phyloP scores from a whole-genome alignment of 2,888 invertebrate species.

The Oxystoma pomonae region DNA sequence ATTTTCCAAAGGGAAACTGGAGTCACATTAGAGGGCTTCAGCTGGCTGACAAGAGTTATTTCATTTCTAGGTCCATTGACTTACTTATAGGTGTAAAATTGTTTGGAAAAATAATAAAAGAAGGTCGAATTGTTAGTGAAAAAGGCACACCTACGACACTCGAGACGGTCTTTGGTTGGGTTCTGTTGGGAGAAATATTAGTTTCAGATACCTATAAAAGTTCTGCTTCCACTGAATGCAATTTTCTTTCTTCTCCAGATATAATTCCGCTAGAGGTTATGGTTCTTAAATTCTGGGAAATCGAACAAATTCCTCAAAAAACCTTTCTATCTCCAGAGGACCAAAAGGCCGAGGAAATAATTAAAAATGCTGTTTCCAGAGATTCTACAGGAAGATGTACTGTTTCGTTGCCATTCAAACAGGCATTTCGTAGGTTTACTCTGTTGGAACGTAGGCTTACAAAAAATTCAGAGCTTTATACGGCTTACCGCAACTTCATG shows the following conservation, averaged over 20 bases:
- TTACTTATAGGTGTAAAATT: background rate
- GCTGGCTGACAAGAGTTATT: background rate
- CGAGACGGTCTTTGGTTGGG: too few relatives aligned
- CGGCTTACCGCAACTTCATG: constrained; percentile 9
- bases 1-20: background rate
- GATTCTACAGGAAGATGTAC: too few relatives aligned
- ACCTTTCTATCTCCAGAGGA: background rate
- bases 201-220: background rate
- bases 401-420: too few relatives aligned
- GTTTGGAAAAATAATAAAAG: background rate
- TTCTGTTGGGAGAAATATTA: background rate
- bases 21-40: background rate
- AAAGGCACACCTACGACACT: too few relatives aligned
- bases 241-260: background rate
- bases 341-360: constrained; percentile 1
- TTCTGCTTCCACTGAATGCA: background rate
- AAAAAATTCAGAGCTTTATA: constrained; percentile 7
- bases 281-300: constrained; percentile 13
- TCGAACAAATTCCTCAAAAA: constrained; percentile 9
- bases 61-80: background rate
- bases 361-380: constrained; percentile 3
- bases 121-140: too few relatives aligned
- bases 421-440: constrained; percentile 4
- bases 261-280: constrained; percentile 1
- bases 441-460: constrained; percentile 4